Evolutionary conservation across 2,888 invertebrate species (phyloP), one percentile per base, ranked within the genome.

Genomic region (Diaprepes abbreviatus): DNA sequence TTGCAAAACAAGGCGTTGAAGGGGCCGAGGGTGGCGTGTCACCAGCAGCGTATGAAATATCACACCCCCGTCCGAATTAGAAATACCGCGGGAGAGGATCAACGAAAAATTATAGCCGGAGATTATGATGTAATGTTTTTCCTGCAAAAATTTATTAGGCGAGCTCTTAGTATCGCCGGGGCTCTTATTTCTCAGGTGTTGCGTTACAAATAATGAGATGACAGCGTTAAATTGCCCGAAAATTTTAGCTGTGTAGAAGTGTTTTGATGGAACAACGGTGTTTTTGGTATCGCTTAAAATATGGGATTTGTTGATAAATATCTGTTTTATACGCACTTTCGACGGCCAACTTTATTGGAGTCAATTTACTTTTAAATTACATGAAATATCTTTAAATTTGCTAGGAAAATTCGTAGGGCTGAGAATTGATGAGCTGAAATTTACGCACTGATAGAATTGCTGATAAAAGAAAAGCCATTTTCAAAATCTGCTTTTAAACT

Each of bases 11-110:
- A 64, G 59, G 59, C 69, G 50, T 24, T 58, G 50, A 65, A 69
- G 64, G 55, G 72, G 43, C 9, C 21, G 31, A 24, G 58, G 45
- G 59, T 40, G 65, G 58, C 48, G 50, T 45, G 65, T 58, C 65
- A 48, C 65, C 57, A 45, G 57, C 21, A 33, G 60, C n/a, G 64
- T 52, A 80, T 80, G 80, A 81, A 81, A 81, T 81, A 81, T 80
- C 80, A 80, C 79, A 78, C 80, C 70, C 78, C 72, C 73, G 73
- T 73, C 73, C 74, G 74, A 76, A 75, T 75, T 74, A 75, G 74
- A 75, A 75, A 75, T 75, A 75, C 72, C 69, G 66, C 67, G 33
- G 63, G 38, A 59, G 58, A 60, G 66, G 69, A 69, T 67, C 62
- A 67, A 54, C 71, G 74, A 68, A 69, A 69, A 74, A 72, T 74